phyloP scores from a whole-genome alignment of 1,140 invertebrate genomes.

The Drosophila parvula region DNA sequence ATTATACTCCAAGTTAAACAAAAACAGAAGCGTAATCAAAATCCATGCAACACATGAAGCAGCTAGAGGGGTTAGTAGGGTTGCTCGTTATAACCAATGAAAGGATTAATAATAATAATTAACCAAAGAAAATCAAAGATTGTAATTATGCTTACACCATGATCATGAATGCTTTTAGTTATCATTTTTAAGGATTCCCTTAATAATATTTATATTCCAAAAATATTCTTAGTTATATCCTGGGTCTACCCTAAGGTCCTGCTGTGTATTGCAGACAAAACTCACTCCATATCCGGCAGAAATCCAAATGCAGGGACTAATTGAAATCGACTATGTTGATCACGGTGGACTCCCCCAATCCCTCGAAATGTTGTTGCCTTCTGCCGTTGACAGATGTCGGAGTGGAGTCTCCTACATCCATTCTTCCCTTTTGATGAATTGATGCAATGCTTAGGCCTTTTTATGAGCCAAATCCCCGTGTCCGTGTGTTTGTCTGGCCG shows the following conservation, averaged over 20 bases:
- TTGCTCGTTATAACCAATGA: not conserved
- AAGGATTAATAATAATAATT: not conserved
- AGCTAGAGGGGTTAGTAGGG: not conserved
- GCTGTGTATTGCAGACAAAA: conserved; percentile 30
- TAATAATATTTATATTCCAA: not conserved
- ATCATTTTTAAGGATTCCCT: not conserved
- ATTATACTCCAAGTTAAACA: conserved; percentile 66
- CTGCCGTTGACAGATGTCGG: conserved; percentile 43
- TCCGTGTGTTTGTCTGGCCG: conserved; percentile 32
- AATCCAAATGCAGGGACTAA: conserved; percentile 54
- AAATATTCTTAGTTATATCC: no score
- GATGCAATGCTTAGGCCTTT: conserved; percentile 70
- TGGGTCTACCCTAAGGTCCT: conserved; percentile 7
- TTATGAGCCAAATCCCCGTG: conserved; percentile 56
- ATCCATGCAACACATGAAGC: conserved; percentile 27
- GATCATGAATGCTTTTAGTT: no score
- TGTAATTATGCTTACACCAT: no score
- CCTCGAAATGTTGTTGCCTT: not conserved
- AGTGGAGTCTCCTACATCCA: conserved; percentile 6
- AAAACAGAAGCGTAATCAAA: conserved; percentile 61
- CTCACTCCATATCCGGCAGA: conserved; percentile 9
- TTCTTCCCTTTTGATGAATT: conserved; percentile 49
- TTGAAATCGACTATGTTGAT: conserved; percentile 63
- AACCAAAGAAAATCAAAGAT: no score
- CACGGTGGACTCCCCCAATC: conserved; percentile 1